Evolutionary conservation across 2,888 invertebrate species (phyloP).

Genomic region (Physocephala rufipes): DNA sequence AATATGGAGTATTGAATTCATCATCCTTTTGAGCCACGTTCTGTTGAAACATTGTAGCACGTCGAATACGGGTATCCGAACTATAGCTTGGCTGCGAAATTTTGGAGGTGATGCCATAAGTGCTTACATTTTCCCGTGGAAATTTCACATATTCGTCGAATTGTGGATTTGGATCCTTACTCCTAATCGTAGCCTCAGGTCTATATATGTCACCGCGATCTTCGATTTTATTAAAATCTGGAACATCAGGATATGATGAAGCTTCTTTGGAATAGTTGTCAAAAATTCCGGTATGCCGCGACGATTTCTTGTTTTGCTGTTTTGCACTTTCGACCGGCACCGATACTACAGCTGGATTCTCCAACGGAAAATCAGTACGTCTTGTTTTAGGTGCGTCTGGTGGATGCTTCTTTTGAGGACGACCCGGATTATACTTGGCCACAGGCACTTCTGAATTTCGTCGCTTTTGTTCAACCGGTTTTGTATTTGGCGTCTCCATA

Average conservation of each 20-base stretch:
- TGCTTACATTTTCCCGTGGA: background rate
- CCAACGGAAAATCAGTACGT: background rate
- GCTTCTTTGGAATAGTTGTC: too few species aligned
- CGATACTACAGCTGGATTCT: too few species aligned
- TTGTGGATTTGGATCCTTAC: background rate
- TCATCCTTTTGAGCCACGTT: background rate
- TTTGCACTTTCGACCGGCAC: too few species aligned
- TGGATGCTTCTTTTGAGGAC: background rate
- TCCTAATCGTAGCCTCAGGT: background rate
- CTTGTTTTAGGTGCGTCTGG: background rate
- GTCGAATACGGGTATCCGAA: background rate
- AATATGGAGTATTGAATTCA: slow-evolving; percentile 5
- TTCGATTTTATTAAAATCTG: too few species aligned
- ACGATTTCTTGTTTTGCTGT: too few species aligned
- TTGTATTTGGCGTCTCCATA: slow-evolving; percentile 49
- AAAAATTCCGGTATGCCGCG: too few species aligned
- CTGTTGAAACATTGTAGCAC: background rate
- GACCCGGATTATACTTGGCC: background rate
- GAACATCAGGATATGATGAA: too few species aligned
- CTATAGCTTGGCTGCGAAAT: too few species aligned
- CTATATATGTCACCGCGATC: too few species aligned
- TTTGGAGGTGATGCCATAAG: background rate
- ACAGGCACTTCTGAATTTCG: background rate
- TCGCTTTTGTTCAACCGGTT: background rate
- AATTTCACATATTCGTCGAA: background rate